These are phyloP conservation scores for Tridacna gigas DNA, from an alignment of 2,888 invertebrate genomes.

Conservation along the genomic window DNA sequence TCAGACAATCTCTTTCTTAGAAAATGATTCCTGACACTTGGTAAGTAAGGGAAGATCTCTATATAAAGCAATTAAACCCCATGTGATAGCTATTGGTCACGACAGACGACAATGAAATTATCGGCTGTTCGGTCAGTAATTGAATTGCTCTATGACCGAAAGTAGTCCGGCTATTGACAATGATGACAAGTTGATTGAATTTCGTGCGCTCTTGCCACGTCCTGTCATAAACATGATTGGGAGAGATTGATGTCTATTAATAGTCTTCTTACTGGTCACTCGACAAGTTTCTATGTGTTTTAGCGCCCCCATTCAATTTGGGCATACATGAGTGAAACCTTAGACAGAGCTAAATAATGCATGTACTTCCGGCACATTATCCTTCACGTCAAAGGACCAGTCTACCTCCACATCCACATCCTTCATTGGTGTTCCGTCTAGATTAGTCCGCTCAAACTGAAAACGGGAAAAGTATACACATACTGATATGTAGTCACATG, in stretches of 20 bases:
- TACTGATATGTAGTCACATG: too few relatives aligned
- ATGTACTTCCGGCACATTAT: too few relatives aligned
- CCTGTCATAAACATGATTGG: conserved; percentile 39
- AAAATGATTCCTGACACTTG: conserved; percentile 7
- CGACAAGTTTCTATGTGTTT: conserved; percentile 12
- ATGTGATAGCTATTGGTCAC: conserved; percentile 30
- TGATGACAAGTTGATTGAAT: conserved; percentile 53
- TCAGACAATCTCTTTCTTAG: background rate
- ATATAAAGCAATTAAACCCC: conserved; percentile 26
- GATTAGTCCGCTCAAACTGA: too few relatives aligned
- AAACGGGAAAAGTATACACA: too few relatives aligned
- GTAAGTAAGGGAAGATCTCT: background rate
- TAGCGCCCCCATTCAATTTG: background rate
- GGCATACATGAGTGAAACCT: background rate
- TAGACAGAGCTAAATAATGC: too few relatives aligned
- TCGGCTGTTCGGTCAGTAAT: conserved; percentile 31
- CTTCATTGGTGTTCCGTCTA: too few relatives aligned
- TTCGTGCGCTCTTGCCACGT: conserved; percentile 22
- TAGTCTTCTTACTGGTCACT: background rate
- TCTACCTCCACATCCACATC: too few relatives aligned
- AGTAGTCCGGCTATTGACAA: conserved; percentile 33
- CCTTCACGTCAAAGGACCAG: too few relatives aligned
- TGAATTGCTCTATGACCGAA: conserved; percentile 48
- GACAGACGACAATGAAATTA: conserved; percentile 38
- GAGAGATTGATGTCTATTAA: conserved; percentile 13